These are phyloP conservation scores for Helicoverpa armigera DNA, from an alignment of 1,140 invertebrate genomes.

Conservation along the genomic window DNA sequence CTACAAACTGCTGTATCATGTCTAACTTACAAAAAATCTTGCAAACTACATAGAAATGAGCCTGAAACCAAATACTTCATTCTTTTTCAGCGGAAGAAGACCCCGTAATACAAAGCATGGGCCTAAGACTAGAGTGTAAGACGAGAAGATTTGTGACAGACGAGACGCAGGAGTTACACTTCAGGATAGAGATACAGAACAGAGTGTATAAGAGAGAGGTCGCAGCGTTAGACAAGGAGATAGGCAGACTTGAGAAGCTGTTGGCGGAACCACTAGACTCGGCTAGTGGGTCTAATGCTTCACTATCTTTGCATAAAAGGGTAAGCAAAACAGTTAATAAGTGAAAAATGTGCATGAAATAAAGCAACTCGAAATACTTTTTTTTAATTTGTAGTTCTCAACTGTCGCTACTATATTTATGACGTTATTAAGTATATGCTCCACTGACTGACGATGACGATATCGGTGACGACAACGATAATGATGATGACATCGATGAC, in stretches of 20 bases:
- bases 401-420: too few relatives aligned
- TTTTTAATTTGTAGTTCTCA: too few relatives aligned
- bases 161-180: constrained; percentile 92
- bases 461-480: too few relatives aligned
- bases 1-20: too few relatives aligned
- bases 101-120: constrained; percentile 95
- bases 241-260: constrained; percentile 91
- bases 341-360: too few relatives aligned
- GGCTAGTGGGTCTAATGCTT: constrained; percentile 86
- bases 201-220: constrained; percentile 95
- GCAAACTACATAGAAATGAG: not conserved
- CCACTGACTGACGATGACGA: too few relatives aligned
- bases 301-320: constrained; percentile 86
- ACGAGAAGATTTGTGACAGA: constrained; percentile 92
- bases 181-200: constrained; percentile 96
- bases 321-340: too few relatives aligned
- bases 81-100: constrained; percentile 89
- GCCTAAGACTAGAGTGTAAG: constrained; percentile 95
- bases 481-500: too few relatives aligned
- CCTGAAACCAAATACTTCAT: not conserved
- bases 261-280: constrained; percentile 87
- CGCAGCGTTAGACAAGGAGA: constrained; percentile 92
- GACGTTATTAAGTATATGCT: too few relatives aligned
- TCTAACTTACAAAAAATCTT: too few relatives aligned
- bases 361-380: too few relatives aligned